These are phyloP conservation scores for Stenopsyche tienmushanensis DNA, from an alignment of 1,140 invertebrate species.

Conservation along the genomic window DNA sequence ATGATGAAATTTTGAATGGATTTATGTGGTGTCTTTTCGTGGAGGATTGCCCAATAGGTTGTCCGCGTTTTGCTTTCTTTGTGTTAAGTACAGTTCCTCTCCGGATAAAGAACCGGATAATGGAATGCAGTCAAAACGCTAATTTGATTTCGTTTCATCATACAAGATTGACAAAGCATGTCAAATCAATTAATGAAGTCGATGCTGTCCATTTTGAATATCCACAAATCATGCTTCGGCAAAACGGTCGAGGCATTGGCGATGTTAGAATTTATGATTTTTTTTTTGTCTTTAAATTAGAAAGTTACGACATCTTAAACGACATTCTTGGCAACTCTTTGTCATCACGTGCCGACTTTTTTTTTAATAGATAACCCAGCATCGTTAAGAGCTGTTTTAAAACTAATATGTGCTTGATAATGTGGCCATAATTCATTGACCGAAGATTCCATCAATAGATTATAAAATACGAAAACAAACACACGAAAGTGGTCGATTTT, in stretches of 20 bases:
- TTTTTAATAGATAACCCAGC: too few species aligned
- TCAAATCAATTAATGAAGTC: constrained; percentile 25
- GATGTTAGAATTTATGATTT: not conserved
- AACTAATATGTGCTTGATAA: too few species aligned
- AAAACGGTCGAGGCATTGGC: not conserved
- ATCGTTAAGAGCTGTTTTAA: too few species aligned
- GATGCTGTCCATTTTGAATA: not conserved
- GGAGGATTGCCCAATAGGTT: not conserved
- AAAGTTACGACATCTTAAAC: constrained; percentile 14
- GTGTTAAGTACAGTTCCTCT: not conserved
- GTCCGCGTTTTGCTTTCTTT: not conserved
- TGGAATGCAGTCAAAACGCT: constrained; percentile 23
- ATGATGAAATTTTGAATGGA: not conserved
- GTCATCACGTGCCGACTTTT: not conserved
- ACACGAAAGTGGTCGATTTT: not conserved
- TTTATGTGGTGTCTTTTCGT: not conserved
- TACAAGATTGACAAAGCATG: constrained; percentile 7
- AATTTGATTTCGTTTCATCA: constrained; percentile 19
- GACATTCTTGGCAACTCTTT: not conserved
- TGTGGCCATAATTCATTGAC: too few species aligned
- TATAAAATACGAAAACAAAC: not conserved
- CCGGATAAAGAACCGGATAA: constrained; percentile 19
- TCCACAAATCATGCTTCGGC: not conserved
- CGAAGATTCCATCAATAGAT: too few species aligned
- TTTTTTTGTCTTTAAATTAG: not conserved